These are phyloP conservation scores for Steinernema feltiae DNA, from an alignment of 1,140 invertebrate species.

Conservation along the genomic window DNA sequence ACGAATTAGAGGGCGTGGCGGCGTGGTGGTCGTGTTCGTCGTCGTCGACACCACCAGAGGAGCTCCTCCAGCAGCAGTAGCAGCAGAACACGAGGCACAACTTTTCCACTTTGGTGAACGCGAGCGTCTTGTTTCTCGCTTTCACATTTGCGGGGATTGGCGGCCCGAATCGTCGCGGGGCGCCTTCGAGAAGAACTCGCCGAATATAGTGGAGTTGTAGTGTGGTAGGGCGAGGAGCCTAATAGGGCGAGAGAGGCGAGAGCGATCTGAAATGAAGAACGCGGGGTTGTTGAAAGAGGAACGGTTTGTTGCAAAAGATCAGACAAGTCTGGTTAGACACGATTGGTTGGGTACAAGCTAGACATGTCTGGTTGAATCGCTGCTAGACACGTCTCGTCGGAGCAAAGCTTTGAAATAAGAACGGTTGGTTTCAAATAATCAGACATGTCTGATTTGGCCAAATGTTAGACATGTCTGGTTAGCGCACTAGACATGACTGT, in stretches of 20 bases:
- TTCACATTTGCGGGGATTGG: not conserved
- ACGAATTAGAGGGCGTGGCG: conserved; percentile 2
- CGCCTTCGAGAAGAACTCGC: no score
- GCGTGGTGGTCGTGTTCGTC: not conserved
- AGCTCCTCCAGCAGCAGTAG: not conserved
- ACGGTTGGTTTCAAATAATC: no score
- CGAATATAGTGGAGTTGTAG: not conserved
- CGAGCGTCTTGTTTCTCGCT: conserved; percentile 13
- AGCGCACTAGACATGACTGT: no score
- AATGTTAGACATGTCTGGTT: no score
- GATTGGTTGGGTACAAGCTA: no score
- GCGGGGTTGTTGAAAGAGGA: no score
- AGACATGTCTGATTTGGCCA: no score
- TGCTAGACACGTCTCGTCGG: no score
- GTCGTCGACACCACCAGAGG: not conserved
- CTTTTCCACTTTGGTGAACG: conserved; percentile 15
- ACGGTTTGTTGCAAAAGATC: not conserved
- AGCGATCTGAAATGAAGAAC: conserved; percentile 3
- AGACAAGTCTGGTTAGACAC: not conserved
- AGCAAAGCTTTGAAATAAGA: no score
- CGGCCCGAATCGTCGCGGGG: not conserved
- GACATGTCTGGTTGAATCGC: no score
- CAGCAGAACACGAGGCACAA: not conserved
- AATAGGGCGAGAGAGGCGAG: not conserved
- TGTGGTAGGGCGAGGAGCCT: not conserved